phyloP scores from a whole-genome alignment of 1,140 invertebrate species.

The Colletes gigas region DNA sequence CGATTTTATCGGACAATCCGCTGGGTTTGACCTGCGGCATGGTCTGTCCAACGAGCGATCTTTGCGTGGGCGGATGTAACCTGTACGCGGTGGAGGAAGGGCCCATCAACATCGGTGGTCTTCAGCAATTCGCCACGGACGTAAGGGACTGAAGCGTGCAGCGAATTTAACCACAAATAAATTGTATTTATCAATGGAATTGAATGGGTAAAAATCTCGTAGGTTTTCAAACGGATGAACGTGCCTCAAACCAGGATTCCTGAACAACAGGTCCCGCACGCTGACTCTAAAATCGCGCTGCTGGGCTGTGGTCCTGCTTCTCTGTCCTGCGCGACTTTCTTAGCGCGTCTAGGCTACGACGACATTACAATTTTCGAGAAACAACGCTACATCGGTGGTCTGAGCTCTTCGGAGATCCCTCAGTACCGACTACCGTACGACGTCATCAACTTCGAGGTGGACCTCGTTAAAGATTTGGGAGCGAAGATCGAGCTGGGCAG shows the following conservation, averaged over 20 bases:
- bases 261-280: slow-evolving; percentile 81
- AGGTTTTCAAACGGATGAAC: slow-evolving; percentile 97
- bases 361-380: slow-evolving; percentile 97
- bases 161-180: no score
- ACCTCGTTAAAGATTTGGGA: slow-evolving; percentile 94
- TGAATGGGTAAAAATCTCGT: background rate
- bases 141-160: slow-evolving; percentile 79
- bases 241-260: slow-evolving; percentile 93
- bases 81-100: slow-evolving; percentile 97
- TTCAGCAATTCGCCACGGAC: slow-evolving; percentile 98
- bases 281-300: slow-evolving; percentile 91
- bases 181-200: no score
- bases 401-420: slow-evolving; percentile 97
- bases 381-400: slow-evolving; percentile 91
- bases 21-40: slow-evolving; percentile 98
- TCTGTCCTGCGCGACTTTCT: slow-evolving; percentile 97
- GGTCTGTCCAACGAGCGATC: slow-evolving; percentile 99
- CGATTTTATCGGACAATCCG: slow-evolving; percentile 98
- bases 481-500: slow-evolving; percentile 90
- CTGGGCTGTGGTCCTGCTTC: slow-evolving; percentile 97
- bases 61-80: slow-evolving; percentile 99
- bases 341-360: slow-evolving; percentile 95
- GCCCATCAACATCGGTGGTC: slow-evolving; percentile 98
- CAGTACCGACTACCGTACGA: slow-evolving; percentile 97
- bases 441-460: slow-evolving; percentile 96